These are phyloP conservation scores for Agelaius tricolor DNA, from an alignment of 2,113 vertebrate species.

Conservation along the genomic window DNA sequence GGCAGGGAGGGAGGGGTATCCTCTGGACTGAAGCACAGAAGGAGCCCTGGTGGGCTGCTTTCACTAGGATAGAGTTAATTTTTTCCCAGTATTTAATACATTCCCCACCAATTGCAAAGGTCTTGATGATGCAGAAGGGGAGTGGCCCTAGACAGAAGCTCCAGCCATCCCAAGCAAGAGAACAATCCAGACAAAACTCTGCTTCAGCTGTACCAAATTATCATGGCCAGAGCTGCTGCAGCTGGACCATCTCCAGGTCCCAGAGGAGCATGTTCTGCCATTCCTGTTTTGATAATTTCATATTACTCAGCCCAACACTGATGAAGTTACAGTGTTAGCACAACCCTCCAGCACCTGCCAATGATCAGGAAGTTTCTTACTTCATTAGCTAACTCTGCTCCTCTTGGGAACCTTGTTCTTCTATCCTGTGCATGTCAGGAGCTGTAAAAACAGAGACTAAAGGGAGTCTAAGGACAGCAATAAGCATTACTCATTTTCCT, in stretches of 20 bases:
- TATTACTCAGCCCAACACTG: not conserved
- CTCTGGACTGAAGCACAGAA: not conserved
- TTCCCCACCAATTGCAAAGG: not conserved
- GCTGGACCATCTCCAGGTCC: not conserved
- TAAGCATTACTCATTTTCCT: not conserved
- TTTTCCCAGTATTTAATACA: not conserved
- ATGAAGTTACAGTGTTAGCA: not conserved
- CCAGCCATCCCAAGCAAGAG: not conserved
- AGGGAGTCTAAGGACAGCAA: not conserved
- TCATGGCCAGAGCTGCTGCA: not conserved
- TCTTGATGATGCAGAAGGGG: not conserved
- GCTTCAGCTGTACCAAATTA: not conserved
- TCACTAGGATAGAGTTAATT: not conserved
- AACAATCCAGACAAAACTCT: not conserved
- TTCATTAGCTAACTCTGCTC: not conserved
- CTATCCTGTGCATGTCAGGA: not conserved
- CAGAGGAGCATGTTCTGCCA: not conserved
- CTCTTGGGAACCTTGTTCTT: constrained; percentile 8
- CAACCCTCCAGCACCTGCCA: constrained; percentile 27
- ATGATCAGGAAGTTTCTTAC: not conserved
- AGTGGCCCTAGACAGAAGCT: not conserved
- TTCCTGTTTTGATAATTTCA: not conserved
- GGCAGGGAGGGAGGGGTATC: not conserved
- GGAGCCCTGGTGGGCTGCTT: not conserved
- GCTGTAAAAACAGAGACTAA: constrained; percentile 3